These are phyloP conservation scores for Chelmon rostratus DNA, from an alignment of 2,797 vertebrate species.

Conservation along the genomic window DNA sequence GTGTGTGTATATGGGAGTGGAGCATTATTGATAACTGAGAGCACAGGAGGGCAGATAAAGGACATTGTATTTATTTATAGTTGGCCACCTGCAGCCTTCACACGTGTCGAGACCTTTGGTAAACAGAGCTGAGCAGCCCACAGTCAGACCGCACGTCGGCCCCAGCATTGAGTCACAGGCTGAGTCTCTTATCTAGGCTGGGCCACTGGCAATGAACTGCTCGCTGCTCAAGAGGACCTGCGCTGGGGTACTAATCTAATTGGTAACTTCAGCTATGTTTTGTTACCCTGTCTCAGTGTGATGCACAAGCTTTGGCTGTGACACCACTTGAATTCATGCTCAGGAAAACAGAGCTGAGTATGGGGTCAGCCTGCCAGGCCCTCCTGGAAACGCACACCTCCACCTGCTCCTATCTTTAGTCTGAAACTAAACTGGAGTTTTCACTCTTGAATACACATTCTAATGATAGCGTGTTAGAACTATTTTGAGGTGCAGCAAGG, in stretches of 20 bases:
- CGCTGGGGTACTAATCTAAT: constrained; percentile 26
- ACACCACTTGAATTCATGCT: constrained; percentile 27
- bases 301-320: constrained; percentile 10
- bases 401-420: background rate
- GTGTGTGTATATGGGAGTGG: background rate
- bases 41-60: constrained; percentile 43
- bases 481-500: background rate
- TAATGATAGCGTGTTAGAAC: background rate
- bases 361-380: background rate
- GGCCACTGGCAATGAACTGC: constrained; percentile 36
- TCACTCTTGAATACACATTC: background rate
- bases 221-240: constrained; percentile 37
- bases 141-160: constrained; percentile 36
- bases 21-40: constrained; percentile 36
- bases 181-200: constrained; percentile 41
- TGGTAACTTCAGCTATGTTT: constrained; percentile 27
- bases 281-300: constrained; percentile 23
- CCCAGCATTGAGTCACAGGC: constrained; percentile 50
- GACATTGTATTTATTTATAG: constrained; percentile 76
- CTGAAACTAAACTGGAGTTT: background rate
- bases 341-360: constrained; percentile 29
- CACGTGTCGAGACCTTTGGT: constrained; percentile 69
- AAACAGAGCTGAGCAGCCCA: constrained; percentile 61
- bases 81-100: constrained; percentile 73
- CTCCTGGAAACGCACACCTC: constrained; percentile 28